These are phyloP conservation scores for Xiphorhynchus elegans DNA, from an alignment of 2,113 vertebrate species.

Conservation along the genomic window DNA sequence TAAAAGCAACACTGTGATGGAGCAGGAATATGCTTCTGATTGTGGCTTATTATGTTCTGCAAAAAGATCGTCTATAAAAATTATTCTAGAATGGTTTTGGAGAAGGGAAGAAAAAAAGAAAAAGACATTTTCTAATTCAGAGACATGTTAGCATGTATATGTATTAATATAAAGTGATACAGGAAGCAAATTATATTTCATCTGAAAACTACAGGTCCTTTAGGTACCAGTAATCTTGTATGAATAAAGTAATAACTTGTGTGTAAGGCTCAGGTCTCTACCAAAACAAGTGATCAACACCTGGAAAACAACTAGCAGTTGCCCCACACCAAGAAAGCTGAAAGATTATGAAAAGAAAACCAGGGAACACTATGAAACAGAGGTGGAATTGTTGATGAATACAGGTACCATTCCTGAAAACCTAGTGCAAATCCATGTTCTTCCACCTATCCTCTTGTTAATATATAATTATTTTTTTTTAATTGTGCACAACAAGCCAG, in stretches of 20 bases:
- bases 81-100: background rate
- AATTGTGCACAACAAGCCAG: background rate
- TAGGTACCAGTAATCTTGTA: background rate
- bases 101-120: background rate
- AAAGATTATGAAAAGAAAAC: background rate
- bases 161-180: background rate
- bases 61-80: background rate
- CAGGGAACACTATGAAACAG: background rate
- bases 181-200: background rate
- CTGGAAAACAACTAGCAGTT: background rate
- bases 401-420: background rate
- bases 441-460: background rate
- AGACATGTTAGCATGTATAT: background rate
- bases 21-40: background rate
- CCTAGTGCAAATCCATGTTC: background rate
- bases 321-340: background rate
- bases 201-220: background rate
- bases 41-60: background rate
- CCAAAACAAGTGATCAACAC: background rate
- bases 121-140: background rate
- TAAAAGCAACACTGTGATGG: background rate
- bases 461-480: background rate
- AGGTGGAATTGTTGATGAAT: background rate
- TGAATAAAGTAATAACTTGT: background rate
- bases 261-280: background rate